A percentile compares a stretch with the other conserved stretches of the same genome.
These are phyloP conservation scores for Equus przewalskii DNA, from an alignment of 2,113 vertebrate genomes.

Conservation along the genomic window DNA sequence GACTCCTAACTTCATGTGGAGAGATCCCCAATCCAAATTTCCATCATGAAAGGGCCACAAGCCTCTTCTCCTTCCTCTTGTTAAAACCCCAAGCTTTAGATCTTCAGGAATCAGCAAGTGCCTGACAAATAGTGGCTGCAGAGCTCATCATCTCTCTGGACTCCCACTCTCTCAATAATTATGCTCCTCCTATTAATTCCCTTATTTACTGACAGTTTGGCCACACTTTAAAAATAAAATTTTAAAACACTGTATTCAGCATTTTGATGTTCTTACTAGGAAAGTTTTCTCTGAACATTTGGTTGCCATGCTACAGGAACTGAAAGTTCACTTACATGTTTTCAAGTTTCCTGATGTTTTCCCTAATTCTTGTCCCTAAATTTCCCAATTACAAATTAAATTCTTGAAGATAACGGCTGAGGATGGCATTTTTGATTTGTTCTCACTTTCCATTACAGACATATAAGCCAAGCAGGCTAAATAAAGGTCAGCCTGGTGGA, in stretches of 20 bases:
- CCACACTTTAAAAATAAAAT: constrained; percentile 8
- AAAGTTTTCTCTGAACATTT: constrained; percentile 9
- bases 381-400: constrained; percentile 43
- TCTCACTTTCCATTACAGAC: not conserved
- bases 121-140: not conserved
- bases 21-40: not conserved
- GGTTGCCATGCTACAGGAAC: not conserved
- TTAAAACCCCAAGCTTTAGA: not conserved
- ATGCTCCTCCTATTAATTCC: not conserved
- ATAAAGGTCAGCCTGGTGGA: not conserved
- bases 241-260: not conserved
- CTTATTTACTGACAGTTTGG: not conserved
- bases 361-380: not conserved
- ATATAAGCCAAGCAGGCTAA: not conserved
- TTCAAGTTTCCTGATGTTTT: constrained; percentile 40
- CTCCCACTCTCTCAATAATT: not conserved
- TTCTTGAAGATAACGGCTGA: not conserved
- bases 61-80: not conserved
- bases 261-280: constrained; percentile 10
- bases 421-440: not conserved
- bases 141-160: not conserved
- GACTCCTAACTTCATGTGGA: not conserved
- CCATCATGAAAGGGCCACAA: not conserved
- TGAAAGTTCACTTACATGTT: not conserved
- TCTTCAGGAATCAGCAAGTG: not conserved